phyloP scores from a whole-genome alignment of 2,113 vertebrate genomes.

The Ciconia maguari region DNA sequence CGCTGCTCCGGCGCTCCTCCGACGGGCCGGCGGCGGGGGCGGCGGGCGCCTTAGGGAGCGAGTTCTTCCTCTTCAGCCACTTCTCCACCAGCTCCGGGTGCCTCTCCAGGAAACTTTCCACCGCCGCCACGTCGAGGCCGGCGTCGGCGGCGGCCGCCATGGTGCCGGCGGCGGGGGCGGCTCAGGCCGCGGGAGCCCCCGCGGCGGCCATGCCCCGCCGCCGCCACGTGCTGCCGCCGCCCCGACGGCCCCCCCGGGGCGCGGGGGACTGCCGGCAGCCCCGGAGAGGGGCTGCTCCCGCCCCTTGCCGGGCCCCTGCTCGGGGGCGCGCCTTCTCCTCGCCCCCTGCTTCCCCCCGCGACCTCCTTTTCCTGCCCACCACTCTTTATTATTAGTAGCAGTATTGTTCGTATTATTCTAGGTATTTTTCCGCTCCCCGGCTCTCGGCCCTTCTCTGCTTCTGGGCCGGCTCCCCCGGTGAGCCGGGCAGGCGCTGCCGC shows the following conservation, averaged over 20 bases:
- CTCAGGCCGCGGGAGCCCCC: not conserved
- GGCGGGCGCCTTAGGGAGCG: not conserved
- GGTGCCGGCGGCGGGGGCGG: slow-evolving; percentile 1
- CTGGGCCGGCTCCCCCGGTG: not conserved
- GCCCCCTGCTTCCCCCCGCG: not conserved
- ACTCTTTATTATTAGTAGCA: not conserved
- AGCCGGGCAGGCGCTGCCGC: not conserved
- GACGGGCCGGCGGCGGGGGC: not conserved
- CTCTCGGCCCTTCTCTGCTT: not conserved
- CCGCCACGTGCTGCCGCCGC: not conserved
- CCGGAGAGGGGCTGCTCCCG: not conserved
- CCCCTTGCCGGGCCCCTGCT: not conserved
- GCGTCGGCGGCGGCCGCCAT: slow-evolving; percentile 78
- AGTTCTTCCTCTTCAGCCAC: slow-evolving; percentile 84
- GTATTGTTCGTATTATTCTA: not conserved
- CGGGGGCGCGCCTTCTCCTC: not conserved
- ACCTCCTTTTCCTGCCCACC: not conserved
- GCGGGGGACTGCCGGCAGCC: not conserved
- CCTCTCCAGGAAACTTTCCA: slow-evolving; percentile 95
- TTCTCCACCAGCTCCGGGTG: slow-evolving; percentile 92
- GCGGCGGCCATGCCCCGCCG: not conserved
- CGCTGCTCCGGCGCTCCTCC: not conserved
- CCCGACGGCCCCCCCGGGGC: not conserved
- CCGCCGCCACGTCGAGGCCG: slow-evolving; percentile 87
- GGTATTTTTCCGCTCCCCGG: not conserved